Evolutionary conservation across 1,140 invertebrate genomes (phyloP).

Genomic region (Papilio polyxenes): DNA sequence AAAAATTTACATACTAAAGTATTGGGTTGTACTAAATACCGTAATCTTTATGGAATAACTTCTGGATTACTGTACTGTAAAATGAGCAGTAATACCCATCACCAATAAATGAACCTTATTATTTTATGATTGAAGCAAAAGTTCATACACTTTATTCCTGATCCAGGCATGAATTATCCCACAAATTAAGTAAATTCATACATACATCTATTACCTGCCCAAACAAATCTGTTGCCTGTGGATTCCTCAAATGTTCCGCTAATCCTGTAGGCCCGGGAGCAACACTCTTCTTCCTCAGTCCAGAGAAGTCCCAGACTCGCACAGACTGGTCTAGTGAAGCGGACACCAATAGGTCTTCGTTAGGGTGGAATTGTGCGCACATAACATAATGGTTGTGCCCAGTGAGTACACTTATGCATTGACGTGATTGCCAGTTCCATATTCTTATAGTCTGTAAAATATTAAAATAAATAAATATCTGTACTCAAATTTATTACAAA

Average conservation of each 20-base stretch:
- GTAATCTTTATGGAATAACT: too few relatives aligned
- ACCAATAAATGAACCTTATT: background rate
- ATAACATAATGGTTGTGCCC: constrained; percentile 99
- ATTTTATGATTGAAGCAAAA: background rate
- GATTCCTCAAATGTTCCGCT: constrained; percentile 94
- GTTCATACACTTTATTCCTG: background rate
- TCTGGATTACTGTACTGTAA: background rate
- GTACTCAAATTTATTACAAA: constrained; percentile 5
- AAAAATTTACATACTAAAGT: too few relatives aligned
- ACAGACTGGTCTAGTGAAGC: constrained; percentile 99
- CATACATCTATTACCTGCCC: constrained; percentile 81
- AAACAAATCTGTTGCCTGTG: constrained; percentile 96
- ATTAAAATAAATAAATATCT: constrained; percentile 10
- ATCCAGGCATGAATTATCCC: constrained; percentile 13
- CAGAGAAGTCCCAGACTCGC: constrained; percentile 99
- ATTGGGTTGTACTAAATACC: too few relatives aligned
- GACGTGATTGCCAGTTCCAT: constrained; percentile 99
- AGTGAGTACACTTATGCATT: constrained; percentile 96
- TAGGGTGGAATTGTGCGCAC: constrained; percentile 99
- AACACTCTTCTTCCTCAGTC: constrained; percentile 98
- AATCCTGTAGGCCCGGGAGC: constrained; percentile 95
- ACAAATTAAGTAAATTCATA: background rate
- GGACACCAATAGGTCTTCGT: constrained; percentile 98
- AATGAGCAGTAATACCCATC: background rate
- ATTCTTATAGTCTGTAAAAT: constrained; percentile 91